A percentile compares a stretch with the other conserved stretches of the same genome.
Evolutionary conservation across 2,113 vertebrate species (phyloP).

Genomic region (Helogale parvula): DNA sequence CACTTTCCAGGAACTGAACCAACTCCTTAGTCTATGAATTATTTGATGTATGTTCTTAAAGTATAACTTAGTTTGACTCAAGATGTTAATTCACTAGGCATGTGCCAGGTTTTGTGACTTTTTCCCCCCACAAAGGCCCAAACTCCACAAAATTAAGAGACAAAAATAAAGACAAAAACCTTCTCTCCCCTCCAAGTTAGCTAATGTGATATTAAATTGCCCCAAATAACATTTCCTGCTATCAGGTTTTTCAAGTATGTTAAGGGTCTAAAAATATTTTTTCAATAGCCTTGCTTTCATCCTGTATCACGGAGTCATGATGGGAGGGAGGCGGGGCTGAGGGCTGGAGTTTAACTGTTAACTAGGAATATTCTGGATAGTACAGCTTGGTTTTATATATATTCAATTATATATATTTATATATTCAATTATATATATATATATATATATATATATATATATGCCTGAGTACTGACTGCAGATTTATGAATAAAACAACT

Average conservation of each 20-base stretch:
- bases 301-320: background rate
- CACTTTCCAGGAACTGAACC: background rate
- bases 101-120: background rate
- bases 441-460: too few species aligned
- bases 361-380: background rate
- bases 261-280: background rate
- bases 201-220: background rate
- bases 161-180: conserved; percentile 36
- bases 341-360: background rate
- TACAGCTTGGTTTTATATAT: background rate
- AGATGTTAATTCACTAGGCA: background rate
- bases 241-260: background rate
- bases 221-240: background rate
- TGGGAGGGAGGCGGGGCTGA: fast-evolving
- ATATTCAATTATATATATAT: too few species aligned
- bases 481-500: background rate
- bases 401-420: background rate
- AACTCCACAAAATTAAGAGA: conserved; percentile 31
- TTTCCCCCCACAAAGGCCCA: background rate
- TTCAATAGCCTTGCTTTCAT: background rate
- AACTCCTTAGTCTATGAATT: background rate
- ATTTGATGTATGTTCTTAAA: background rate
- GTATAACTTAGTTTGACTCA: background rate
- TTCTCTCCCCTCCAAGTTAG: background rate
- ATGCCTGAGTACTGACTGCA: background rate